Conservation (phyloP, 2,797 vertebrate genomes). For the Aphelocoma californica region DNA sequence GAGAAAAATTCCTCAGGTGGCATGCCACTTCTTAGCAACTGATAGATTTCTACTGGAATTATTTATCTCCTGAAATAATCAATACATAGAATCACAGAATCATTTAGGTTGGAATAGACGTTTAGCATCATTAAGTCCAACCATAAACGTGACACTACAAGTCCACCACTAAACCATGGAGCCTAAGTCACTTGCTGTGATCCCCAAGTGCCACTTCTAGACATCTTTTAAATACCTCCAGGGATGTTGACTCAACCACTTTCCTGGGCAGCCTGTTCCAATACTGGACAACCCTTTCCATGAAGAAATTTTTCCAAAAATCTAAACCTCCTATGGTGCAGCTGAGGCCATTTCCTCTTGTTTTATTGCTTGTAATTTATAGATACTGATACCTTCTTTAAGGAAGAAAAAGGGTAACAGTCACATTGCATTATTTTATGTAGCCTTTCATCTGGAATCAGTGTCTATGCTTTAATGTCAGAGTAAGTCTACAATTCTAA, state of each 20-base stretch:
- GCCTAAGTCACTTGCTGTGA: neutral
- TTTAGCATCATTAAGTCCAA: neutral
- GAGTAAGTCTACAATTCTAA: neutral
- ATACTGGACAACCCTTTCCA: rapidly evolving
- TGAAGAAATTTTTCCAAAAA: neutral
- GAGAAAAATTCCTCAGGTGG: neutral
- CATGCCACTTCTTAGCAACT: neutral
- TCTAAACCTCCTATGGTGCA: neutral
- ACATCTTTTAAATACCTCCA: neutral
- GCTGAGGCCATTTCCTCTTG: neutral
- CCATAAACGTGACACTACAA: neutral
- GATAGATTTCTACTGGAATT: neutral
- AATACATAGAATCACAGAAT: neutral
- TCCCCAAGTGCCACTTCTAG: neutral
- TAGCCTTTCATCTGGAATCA: neutral
- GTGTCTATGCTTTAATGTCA: neutral
- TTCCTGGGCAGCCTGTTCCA: neutral
- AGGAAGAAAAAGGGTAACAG: neutral
- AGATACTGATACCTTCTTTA: neutral
- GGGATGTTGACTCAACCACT: neutral
- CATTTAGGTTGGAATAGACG: neutral
- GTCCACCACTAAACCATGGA: neutral
- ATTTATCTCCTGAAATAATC: neutral
- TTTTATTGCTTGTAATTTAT: neutral
- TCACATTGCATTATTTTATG: neutral